Percentiles rank a stretch among this genome's conserved stretches.
phyloP scores from a whole-genome alignment of 2,888 invertebrate genomes.

The Mesoligia furuncula region DNA sequence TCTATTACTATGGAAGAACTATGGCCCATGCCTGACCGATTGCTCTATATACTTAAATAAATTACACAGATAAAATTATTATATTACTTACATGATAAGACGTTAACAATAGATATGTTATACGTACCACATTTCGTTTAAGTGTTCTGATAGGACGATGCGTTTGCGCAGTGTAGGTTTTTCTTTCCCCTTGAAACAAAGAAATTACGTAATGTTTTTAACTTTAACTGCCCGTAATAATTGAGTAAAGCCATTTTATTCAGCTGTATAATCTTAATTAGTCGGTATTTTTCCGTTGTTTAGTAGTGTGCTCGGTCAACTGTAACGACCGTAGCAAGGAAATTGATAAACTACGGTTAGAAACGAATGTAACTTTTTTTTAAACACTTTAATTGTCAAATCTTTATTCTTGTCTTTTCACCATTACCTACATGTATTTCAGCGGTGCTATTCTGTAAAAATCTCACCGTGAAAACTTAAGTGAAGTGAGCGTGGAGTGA shows the following conservation, averaged over 20 bases:
- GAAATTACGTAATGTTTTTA: background rate
- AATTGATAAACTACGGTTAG: background rate
- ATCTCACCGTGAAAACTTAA: too few species aligned
- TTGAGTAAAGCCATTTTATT: conserved; percentile 26
- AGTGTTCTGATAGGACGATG: background rate
- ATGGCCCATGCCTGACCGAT: too few species aligned
- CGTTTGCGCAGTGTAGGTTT: background rate
- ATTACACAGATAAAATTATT: too few species aligned
- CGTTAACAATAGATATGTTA: background rate
- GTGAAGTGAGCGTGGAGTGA: too few species aligned
- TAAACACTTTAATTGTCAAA: background rate
- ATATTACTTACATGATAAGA: too few species aligned
- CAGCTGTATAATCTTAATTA: conserved; percentile 27
- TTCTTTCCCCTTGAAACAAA: conserved; percentile 10
- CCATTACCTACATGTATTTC: background rate
- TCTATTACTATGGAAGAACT: too few species aligned
- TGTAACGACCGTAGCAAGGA: background rate
- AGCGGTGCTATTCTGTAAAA: too few species aligned
- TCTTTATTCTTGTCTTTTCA: background rate
- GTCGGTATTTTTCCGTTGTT: conserved; percentile 4
- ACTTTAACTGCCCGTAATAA: conserved; percentile 9
- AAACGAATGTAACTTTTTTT: background rate
- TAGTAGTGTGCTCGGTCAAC: conserved; percentile 10
- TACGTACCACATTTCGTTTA: background rate
- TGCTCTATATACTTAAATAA: too few species aligned